Conservation (phyloP, 2,113 vertebrate genomes). For the Bambusicola thoracicus region DNA sequence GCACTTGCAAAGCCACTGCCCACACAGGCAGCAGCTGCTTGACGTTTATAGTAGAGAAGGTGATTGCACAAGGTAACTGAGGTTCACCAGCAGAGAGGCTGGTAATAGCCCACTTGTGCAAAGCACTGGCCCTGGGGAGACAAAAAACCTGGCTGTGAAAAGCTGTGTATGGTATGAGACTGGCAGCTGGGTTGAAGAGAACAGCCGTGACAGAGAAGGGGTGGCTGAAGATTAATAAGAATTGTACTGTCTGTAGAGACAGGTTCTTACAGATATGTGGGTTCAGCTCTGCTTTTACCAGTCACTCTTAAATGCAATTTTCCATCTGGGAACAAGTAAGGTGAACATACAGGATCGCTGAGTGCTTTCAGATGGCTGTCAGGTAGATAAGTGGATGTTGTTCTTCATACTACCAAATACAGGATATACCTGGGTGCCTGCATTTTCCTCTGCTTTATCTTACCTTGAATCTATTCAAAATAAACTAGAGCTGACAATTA, state of each 20-base stretch:
- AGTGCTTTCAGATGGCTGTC: not conserved
- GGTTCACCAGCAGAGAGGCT: not conserved
- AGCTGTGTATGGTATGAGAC: not conserved
- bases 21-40: not conserved
- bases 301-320: not conserved
- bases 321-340: not conserved
- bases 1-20: not conserved
- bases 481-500: conserved; percentile 13
- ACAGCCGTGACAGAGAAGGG: not conserved
- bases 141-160: no score
- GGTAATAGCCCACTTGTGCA: not conserved
- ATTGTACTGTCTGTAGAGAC: not conserved
- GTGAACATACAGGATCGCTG: not conserved
- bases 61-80: not conserved
- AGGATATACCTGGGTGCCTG: not conserved
- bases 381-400: not conserved
- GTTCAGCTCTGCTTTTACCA: not conserved
- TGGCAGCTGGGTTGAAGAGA: not conserved
- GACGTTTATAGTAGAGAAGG: accelerated
- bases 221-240: not conserved
- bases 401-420: conserved; percentile 2
- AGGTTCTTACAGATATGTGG: not conserved
- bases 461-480: not conserved
- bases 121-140: not conserved
- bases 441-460: conserved; percentile 11